These are phyloP conservation scores for Aix galericulata DNA, from an alignment of 2,113 vertebrate species.

Conservation along the genomic window DNA sequence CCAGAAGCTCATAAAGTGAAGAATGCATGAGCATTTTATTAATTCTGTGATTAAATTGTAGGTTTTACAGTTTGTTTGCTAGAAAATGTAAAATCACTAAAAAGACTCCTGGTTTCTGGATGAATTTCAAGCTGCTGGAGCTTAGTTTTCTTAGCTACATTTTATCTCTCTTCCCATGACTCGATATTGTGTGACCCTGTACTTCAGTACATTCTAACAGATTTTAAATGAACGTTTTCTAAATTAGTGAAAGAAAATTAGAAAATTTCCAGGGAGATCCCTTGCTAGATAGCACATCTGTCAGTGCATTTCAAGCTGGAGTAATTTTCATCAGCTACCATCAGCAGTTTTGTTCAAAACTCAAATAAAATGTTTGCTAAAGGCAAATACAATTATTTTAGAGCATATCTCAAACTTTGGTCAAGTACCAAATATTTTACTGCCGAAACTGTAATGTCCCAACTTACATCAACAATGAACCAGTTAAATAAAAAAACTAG, in stretches of 20 bases:
- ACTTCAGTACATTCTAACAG: constrained; percentile 6
- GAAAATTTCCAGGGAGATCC: constrained; percentile 48
- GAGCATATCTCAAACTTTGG: constrained; percentile 11
- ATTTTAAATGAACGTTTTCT: constrained; percentile 61
- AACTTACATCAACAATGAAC: constrained; percentile 23
- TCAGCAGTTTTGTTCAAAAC: constrained; percentile 54
- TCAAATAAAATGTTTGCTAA: constrained; percentile 63
- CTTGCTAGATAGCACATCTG: constrained; percentile 42
- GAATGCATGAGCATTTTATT: neutral
- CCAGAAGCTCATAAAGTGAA: neutral
- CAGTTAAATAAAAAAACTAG: neutral
- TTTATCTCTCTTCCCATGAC: neutral
- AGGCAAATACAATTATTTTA: constrained; percentile 55
- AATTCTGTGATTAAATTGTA: neutral
- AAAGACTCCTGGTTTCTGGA: neutral
- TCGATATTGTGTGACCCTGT: neutral
- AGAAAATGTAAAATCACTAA: neutral
- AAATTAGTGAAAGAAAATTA: constrained; percentile 40
- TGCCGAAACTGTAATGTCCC: constrained; percentile 16
- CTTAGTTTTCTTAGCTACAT: neutral
- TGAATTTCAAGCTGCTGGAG: neutral
- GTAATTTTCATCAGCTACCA: constrained; percentile 28
- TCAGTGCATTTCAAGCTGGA: constrained; percentile 1
- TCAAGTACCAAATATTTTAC: constrained; percentile 41
- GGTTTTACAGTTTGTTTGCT: neutral